These are phyloP conservation scores for Orthosia incerta DNA, from an alignment of 2,888 invertebrate genomes.

Conservation along the genomic window DNA sequence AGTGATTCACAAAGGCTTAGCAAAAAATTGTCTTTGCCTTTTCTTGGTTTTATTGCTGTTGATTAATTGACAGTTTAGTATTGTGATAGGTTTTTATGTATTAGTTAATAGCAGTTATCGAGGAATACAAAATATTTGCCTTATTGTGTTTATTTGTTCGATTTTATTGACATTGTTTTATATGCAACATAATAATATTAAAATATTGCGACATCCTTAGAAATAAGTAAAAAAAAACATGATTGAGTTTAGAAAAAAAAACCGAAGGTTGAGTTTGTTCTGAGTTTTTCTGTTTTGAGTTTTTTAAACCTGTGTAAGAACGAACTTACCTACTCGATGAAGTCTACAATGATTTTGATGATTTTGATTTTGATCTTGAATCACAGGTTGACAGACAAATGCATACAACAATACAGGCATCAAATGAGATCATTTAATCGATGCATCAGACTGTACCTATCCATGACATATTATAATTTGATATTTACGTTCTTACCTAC, in stretches of 20 bases:
- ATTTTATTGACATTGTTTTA: neutral
- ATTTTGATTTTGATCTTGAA: too few relatives aligned
- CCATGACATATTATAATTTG: neutral
- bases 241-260: neutral
- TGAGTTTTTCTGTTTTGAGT: neutral
- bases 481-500: too few relatives aligned
- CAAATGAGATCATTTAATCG: neutral
- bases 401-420: neutral
- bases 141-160: neutral
- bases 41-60: slow-evolving; percentile 28
- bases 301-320: neutral
- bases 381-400: slow-evolving; percentile 5
- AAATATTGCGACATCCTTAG: neutral
- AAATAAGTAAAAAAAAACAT: neutral
- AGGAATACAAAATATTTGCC: neutral
- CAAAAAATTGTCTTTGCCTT: slow-evolving; percentile 29
- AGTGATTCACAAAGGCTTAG: slow-evolving; percentile 41
- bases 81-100: neutral
- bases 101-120: slow-evolving; percentile 1
- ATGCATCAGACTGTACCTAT: neutral
- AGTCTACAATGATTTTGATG: neutral
- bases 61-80: slow-evolving; percentile 27
- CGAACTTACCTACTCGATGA: neutral
- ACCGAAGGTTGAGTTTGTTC: neutral
- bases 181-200: neutral